Conservation (phyloP, 2,888 invertebrate genomes). For the Aleiodes leptofemur region DNA sequence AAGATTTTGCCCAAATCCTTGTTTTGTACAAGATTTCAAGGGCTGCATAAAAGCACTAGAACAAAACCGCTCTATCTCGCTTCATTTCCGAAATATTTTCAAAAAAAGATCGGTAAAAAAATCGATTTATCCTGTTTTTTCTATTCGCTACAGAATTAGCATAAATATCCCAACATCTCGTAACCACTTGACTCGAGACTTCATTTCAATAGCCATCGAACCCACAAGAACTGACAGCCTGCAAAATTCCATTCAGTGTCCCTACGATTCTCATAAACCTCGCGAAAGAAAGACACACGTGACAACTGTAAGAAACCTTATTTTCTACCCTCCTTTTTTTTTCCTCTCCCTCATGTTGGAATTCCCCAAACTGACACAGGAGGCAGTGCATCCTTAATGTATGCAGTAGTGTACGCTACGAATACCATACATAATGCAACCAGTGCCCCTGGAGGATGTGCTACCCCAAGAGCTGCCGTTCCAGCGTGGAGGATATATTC, state of each 20-base stretch:
- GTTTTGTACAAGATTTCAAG: no score
- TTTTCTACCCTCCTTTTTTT: slow-evolving; percentile 41
- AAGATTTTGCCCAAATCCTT: no score
- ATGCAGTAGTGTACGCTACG: slow-evolving; percentile 41
- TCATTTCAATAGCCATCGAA: no score
- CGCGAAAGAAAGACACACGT: slow-evolving; percentile 23
- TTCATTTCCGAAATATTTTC: no score
- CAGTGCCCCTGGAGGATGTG: slow-evolving; percentile 30
- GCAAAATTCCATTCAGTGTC: neutral
- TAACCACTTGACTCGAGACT: no score
- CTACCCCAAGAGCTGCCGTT: slow-evolving; percentile 8
- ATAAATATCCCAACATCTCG: no score
- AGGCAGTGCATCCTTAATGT: slow-evolving; percentile 35
- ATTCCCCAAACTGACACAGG: slow-evolving; percentile 1
- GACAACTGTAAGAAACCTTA: slow-evolving; percentile 39
- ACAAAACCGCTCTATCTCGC: no score
- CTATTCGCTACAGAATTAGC: no score
- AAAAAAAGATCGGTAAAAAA: no score
- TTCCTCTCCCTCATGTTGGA: slow-evolving; percentile 39
- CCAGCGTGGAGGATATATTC: neutral
- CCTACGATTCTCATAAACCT: slow-evolving; percentile 7
- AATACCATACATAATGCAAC: slow-evolving; percentile 52
- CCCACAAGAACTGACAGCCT: no score
- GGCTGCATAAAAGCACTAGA: no score
- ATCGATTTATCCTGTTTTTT: no score